Evolutionary conservation across 2,888 invertebrate species (phyloP).

Genomic region (Lumbricus terrestris): DNA sequence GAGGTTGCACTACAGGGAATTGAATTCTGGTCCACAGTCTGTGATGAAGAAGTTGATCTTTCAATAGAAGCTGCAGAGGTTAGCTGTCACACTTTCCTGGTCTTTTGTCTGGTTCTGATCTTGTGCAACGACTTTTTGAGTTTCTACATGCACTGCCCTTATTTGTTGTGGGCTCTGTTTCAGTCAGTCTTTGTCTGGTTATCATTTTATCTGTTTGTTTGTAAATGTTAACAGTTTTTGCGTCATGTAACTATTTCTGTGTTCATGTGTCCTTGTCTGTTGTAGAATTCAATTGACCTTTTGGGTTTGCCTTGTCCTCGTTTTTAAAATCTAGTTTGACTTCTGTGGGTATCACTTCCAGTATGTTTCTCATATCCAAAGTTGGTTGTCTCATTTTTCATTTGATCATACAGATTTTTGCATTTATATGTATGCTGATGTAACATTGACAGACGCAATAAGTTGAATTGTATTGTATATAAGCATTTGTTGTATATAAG

Average conservation of each 20-base stretch:
- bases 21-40: slow-evolving; percentile 99
- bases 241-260: not conserved
- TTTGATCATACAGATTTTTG: not conserved
- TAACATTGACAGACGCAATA: not conserved
- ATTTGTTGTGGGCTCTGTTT: not conserved
- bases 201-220: not conserved
- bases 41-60: slow-evolving; percentile 94
- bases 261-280: not conserved
- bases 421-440: not conserved
- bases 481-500: no score
- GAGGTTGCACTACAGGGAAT: slow-evolving; percentile 96
- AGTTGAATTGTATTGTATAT: no score
- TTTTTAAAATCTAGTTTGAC: not conserved
- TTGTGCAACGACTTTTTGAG: not conserved
- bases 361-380: not conserved
- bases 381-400: not conserved
- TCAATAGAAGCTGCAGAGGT: slow-evolving; percentile 80
- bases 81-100: slow-evolving; percentile 16
- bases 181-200: not conserved
- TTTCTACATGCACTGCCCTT: not conserved
- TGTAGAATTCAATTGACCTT: not conserved
- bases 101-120: not conserved
- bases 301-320: not conserved
- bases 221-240: not conserved
- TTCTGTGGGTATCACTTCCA: not conserved